Conservation (phyloP, 2,797 vertebrate genomes). For the Lophotriccus pileatus region DNA sequence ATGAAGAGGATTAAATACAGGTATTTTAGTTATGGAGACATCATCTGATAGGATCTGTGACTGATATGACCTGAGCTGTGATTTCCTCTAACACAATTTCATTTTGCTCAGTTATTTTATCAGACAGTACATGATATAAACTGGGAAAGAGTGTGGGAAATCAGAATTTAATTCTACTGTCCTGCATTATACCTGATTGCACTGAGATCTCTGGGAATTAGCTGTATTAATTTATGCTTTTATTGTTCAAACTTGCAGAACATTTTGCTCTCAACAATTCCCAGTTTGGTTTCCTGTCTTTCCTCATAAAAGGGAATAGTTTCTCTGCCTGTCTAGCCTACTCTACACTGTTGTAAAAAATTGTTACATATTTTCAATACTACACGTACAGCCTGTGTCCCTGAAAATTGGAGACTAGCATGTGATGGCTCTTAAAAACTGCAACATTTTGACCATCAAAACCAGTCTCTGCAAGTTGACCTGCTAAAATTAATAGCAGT, state of each 20-base stretch:
- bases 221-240: not conserved
- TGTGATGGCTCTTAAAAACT: not conserved
- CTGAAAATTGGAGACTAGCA: not conserved
- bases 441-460: not conserved
- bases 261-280: not conserved
- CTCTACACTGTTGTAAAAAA: not conserved
- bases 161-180: not conserved
- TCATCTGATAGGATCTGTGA: not conserved
- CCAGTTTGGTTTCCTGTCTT: not conserved
- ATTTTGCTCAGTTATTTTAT: not conserved
- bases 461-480: not conserved
- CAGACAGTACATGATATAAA: not conserved
- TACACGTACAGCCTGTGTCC: accelerated
- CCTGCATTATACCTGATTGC: not conserved
- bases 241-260: not conserved
- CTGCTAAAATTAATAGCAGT: constrained; percentile 12
- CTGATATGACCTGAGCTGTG: not conserved
- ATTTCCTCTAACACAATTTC: not conserved
- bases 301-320: not conserved
- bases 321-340: not conserved
- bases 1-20: constrained; percentile 17
- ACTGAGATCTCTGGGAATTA: not conserved
- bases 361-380: not conserved
- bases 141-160: not conserved
- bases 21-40: not conserved